Evolutionary conservation across 2,113 vertebrate genomes (phyloP).

Genomic region (Ctenomys sociabilis): DNA sequence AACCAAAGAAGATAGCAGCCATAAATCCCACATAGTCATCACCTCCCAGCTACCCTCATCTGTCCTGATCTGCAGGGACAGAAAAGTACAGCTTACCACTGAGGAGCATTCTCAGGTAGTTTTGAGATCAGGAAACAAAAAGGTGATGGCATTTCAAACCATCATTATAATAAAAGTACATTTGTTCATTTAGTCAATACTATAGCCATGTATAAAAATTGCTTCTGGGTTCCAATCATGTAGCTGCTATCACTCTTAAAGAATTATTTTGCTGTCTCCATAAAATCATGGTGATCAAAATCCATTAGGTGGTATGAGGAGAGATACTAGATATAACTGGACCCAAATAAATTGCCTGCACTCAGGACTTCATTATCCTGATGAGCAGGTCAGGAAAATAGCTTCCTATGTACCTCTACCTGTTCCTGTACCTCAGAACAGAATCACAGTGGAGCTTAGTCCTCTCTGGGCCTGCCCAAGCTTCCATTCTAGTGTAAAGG

Average conservation of each 20-base stretch:
- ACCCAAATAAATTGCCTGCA: background rate
- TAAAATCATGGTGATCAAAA: background rate
- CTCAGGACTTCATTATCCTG: background rate
- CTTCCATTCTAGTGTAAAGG: background rate
- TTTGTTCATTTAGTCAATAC: background rate
- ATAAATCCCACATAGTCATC: rapidly evolving
- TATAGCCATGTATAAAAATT: background rate
- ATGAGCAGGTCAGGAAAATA: background rate
- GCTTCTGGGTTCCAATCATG: background rate
- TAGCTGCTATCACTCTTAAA: background rate
- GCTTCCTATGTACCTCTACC: background rate
- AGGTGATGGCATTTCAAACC: background rate
- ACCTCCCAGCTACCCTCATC: too few species aligned
- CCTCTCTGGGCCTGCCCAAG: background rate
- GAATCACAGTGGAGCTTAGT: background rate
- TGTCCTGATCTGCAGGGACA: background rate
- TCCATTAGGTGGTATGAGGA: background rate
- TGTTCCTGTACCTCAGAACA: background rate
- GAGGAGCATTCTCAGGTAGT: background rate
- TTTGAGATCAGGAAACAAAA: background rate
- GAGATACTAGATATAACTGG: background rate
- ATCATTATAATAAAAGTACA: background rate
- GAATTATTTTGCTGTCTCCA: background rate
- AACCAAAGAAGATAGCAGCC: background rate
- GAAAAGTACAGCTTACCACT: background rate